These are phyloP conservation scores for Cheilosia soror DNA, from an alignment of 2,888 invertebrate genomes.

Conservation along the genomic window DNA sequence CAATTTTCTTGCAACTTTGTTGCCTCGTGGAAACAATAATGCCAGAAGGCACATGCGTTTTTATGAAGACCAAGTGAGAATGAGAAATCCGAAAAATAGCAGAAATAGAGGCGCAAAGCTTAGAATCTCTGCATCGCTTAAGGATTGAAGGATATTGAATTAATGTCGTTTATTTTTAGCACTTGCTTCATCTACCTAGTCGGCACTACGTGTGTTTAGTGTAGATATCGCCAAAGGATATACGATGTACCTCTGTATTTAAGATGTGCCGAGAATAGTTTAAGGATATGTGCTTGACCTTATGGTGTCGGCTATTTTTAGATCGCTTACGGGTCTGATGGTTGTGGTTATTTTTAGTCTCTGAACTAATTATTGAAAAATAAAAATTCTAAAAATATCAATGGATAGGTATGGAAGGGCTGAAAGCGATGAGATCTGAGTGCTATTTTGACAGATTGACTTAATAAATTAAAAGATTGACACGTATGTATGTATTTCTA, in stretches of 20 bases:
- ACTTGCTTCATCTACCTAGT: conserved; percentile 20
- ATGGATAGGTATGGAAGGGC: background rate
- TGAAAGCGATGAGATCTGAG: too few relatives aligned
- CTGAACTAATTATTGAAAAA: background rate
- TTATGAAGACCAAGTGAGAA: background rate
- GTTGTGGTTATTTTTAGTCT: conserved; percentile 36
- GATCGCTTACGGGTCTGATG: conserved; percentile 23
- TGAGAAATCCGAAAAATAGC: conserved; percentile 2
- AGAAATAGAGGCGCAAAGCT: conserved; percentile 22
- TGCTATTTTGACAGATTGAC: too few relatives aligned
- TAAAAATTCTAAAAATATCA: background rate
- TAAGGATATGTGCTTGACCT: conserved; percentile 55
- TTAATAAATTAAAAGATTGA: too few relatives aligned
- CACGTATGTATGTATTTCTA: too few relatives aligned
- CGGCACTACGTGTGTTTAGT: conserved; percentile 12
- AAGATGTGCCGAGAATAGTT: conserved; percentile 35
- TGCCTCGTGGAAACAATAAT: background rate
- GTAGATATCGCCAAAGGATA: conserved; percentile 15
- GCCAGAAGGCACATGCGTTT: background rate
- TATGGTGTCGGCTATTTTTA: conserved; percentile 52
- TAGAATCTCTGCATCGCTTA: conserved; percentile 52
- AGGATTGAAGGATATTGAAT: conserved; percentile 55
- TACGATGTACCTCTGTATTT: conserved; percentile 6
- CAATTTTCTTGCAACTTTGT: conserved; percentile 33
- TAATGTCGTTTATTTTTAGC: conserved; percentile 64